Evolutionary conservation across 1,140 invertebrate genomes (phyloP), one percentile per base, ranked within the genome.

Genomic region (Drosophila asahinai): DNA sequence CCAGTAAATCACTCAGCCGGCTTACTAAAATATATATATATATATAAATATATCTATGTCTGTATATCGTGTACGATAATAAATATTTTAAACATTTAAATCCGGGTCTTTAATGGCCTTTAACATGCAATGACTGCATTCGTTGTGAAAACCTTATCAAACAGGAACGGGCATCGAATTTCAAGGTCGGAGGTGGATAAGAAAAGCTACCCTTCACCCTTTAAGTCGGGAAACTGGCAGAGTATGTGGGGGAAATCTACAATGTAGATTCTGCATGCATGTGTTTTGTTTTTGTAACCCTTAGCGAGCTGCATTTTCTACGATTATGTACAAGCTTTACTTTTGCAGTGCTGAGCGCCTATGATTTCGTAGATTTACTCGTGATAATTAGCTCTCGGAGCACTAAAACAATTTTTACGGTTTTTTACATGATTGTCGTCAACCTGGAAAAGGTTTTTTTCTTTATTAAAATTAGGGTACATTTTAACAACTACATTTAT

Each of bases 31-130:
- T 14, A 63, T 62, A 80, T 64, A 80, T 63, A 74, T 86, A 71
- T 68, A 86, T 80, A 78, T 80, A 77, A 74, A 67, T 67, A 75
- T 73, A 73, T 72, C 52, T 74, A 74, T 74, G 68, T 75, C 55
- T 83, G 82, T 84, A 84, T 86, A 83, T 87, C 82, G 77, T 86
- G 84, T 86, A 86, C 80, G 84, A 86, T 89, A 86, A 86, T 86
- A 89, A 89, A 86, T 89, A 86, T 89, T 86, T 89, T 89, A 83
- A 86, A 83, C 59, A 80, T 65, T 72, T 61, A 80, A 40, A 43
- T 8, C 12, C 12, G 2, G 19, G 27, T 51, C 9, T 30, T 60
- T 30, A 19, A 3, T 33, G 30, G 12, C 19, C 12, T 12, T 6
- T 27, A 45, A 9, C 5, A 48, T 30, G 27, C n/a, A 25, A 49